Conservation (phyloP, 2,797 vertebrate genomes). For the Lagocephalus sceleratus region DNA sequence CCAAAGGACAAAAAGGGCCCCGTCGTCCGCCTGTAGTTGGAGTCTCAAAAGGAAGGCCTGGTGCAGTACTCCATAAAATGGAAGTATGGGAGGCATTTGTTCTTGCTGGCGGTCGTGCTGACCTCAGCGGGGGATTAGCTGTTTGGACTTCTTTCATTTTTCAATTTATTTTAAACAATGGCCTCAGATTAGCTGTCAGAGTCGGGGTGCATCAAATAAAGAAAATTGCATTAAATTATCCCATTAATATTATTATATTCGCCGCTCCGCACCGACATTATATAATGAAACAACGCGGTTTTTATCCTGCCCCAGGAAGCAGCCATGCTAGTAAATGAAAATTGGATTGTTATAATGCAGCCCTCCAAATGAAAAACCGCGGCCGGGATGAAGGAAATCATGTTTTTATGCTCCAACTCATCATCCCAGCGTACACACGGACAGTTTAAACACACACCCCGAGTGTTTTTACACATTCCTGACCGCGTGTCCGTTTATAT, state of each 20-base stretch:
- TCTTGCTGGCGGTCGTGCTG: conserved; percentile 14
- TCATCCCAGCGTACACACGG: background rate
- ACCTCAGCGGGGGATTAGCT: conserved; percentile 45
- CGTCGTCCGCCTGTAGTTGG: too few species aligned
- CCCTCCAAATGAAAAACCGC: conserved; percentile 46
- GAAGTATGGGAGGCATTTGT: background rate
- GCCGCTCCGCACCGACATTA: conserved; percentile 56
- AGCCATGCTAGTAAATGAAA: conserved; percentile 57
- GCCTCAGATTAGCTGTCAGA: conserved; percentile 74
- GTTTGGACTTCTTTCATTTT: conserved; percentile 53
- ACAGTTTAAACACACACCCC: background rate
- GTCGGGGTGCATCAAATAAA: conserved; percentile 72
- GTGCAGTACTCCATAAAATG: background rate
- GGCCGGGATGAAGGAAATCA: conserved; percentile 11
- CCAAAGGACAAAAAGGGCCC: too few species aligned
- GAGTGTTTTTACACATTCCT: background rate
- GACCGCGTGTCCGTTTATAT: background rate
- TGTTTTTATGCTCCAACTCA: background rate
- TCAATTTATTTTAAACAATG: conserved; percentile 71
- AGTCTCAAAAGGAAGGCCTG: too few species aligned
- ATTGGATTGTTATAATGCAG: conserved; percentile 68
- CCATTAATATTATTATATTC: conserved; percentile 78
- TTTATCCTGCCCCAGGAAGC: conserved; percentile 57
- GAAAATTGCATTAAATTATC: conserved; percentile 76
- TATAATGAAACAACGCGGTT: conserved; percentile 71